Percentiles rank a stretch among this genome's conserved stretches.
Conservation (phyloP, 2,888 invertebrate genomes). For the Steinernema scapterisci region DNA sequence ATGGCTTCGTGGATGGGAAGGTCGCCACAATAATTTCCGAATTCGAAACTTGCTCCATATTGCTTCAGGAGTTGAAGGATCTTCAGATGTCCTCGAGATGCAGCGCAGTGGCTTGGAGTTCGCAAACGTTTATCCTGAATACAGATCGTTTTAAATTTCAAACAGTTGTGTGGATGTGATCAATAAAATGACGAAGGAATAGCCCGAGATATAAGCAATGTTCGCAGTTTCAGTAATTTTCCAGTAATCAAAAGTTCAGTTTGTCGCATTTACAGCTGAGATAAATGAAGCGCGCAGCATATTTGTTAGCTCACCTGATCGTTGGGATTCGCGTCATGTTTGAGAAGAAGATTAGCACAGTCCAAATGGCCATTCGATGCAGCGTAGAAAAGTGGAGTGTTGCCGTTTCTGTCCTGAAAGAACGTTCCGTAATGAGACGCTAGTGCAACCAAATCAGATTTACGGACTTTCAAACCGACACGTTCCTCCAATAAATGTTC, state of each 20-base stretch:
- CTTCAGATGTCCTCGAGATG: slow-evolving; percentile 78
- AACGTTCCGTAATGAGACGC: no score
- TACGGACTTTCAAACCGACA: no score
- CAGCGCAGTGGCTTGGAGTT: slow-evolving; percentile 63
- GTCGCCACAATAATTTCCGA: slow-evolving; percentile 89
- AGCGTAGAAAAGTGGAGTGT: slow-evolving; percentile 93
- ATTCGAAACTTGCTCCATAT: slow-evolving; percentile 86
- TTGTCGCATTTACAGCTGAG: no score
- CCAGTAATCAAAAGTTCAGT: no score
- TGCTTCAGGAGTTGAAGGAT: slow-evolving; percentile 78
- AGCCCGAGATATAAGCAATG: no score
- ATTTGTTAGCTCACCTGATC: slow-evolving; percentile 77
- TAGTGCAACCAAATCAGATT: no score
- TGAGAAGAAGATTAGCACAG: slow-evolving; percentile 85
- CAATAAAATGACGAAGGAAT: no score
- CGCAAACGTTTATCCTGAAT: slow-evolving; percentile 59
- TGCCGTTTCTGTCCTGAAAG: slow-evolving; percentile 82
- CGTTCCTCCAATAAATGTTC: no score
- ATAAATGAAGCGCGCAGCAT: no score
- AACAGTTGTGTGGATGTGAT: no score
- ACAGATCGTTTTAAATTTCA: neutral
- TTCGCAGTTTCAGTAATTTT: no score
- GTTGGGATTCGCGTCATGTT: slow-evolving; percentile 84
- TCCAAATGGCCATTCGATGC: slow-evolving; percentile 93
- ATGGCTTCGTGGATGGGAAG: slow-evolving; percentile 94